These are phyloP conservation scores for Fragum sueziense DNA, from an alignment of 2,888 invertebrate genomes.

Conservation along the genomic window DNA sequence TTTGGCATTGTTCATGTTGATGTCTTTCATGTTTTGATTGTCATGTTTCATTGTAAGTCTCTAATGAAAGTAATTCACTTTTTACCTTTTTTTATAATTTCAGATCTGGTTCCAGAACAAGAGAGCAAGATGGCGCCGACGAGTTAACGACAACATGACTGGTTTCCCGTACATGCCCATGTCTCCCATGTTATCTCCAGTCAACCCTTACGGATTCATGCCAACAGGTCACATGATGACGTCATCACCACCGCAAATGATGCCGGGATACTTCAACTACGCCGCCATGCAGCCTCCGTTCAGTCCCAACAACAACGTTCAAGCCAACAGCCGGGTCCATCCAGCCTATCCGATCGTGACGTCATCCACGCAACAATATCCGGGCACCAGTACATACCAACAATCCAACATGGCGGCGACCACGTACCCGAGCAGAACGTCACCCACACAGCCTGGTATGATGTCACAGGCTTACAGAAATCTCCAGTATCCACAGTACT, in stretches of 20 bases:
- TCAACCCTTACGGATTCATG: constrained; percentile 63
- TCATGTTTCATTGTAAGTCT: too few species aligned
- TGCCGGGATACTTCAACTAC: constrained; percentile 56
- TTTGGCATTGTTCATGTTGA: too few species aligned
- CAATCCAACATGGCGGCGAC: constrained; percentile 15
- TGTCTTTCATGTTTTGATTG: too few species aligned
- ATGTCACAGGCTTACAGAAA: constrained; percentile 47
- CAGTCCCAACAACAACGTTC: not conserved
- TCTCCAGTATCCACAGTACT: constrained; percentile 46
- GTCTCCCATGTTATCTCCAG: constrained; percentile 63
- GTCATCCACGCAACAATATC: constrained; percentile 13
- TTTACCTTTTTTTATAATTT: too few species aligned
- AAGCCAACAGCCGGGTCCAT: not conserved
- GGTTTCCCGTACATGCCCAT: constrained; percentile 45
- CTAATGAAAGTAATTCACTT: too few species aligned
- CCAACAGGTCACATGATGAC: constrained; percentile 53
- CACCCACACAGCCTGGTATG: constrained; percentile 56
- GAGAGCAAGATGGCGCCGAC: constrained; percentile 70
- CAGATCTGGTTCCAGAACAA: constrained; percentile 75
- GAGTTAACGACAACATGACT: constrained; percentile 64
- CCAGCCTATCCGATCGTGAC: constrained; percentile 13
- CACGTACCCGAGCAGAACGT: constrained; percentile 44
- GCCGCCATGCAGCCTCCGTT: constrained; percentile 7
- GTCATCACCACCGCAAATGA: constrained; percentile 51
- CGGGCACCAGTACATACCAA: not conserved